A percentile compares a stretch with the other conserved stretches of the same genome.
Evolutionary conservation across 92 coral and sea anemone genomes (phyloP).

Genomic region (Anthopleura xanthogrammica): DNA sequence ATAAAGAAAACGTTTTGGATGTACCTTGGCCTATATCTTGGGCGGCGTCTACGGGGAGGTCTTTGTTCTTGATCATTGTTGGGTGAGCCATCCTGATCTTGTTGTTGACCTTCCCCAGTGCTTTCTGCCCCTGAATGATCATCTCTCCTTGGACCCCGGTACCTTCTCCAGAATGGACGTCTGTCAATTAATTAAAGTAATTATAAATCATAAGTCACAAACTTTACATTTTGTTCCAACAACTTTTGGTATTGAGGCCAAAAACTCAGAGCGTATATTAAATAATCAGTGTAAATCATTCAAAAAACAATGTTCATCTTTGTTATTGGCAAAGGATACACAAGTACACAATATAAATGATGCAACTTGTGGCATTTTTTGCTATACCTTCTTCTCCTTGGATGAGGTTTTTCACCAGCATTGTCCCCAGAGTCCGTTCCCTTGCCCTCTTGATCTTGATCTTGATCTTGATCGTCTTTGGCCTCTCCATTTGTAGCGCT

Average conservation of each 20-base stretch:
- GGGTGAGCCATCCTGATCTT: slow-evolving; percentile 54
- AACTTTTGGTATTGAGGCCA: background rate
- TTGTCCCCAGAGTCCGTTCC: slow-evolving; percentile 22
- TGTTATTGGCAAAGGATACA: slow-evolving; percentile 8
- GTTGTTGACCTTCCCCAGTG: slow-evolving; percentile 65
- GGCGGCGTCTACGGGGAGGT: slow-evolving; percentile 61
- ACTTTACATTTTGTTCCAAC: background rate
- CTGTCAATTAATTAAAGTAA: slow-evolving; percentile 19
- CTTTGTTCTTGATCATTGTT: slow-evolving; percentile 59
- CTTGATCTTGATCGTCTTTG: slow-evolving; percentile 55
- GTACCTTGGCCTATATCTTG: slow-evolving; percentile 50
- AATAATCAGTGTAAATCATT: slow-evolving; percentile 9
- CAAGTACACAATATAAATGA: background rate
- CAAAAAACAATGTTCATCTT: slow-evolving; percentile 13
- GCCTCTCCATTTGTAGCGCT: slow-evolving; percentile 80
- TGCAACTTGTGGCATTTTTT: background rate
- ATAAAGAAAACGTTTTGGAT: background rate
- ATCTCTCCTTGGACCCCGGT: slow-evolving; percentile 76
- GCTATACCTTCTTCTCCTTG: slow-evolving; percentile 65
- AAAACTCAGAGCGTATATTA: slow-evolving; percentile 37
- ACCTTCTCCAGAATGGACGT: slow-evolving; percentile 75
- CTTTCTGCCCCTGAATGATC: slow-evolving; percentile 66
- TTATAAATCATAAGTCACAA: background rate
- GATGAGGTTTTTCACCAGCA: slow-evolving; percentile 45
- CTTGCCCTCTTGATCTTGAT: slow-evolving; percentile 55